phyloP scores from a whole-genome alignment of 1,140 invertebrate genomes.

The Elysia chlorotica region DNA sequence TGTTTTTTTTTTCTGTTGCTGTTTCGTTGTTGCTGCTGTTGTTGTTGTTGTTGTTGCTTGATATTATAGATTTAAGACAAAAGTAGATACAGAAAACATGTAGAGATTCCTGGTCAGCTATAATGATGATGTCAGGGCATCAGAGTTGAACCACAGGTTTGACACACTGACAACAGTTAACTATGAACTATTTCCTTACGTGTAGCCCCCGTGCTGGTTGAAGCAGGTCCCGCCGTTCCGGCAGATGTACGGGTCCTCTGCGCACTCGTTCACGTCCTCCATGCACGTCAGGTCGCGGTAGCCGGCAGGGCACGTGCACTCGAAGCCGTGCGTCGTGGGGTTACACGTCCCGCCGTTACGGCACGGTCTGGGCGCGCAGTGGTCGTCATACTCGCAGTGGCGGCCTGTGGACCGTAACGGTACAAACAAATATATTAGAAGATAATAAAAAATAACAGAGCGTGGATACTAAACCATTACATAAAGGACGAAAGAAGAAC shows the following conservation, averaged over 20 bases:
- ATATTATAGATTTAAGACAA: no score
- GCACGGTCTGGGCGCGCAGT: conserved; percentile 54
- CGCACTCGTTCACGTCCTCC: conserved; percentile 89
- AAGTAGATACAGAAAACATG: no score
- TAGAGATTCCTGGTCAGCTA: no score
- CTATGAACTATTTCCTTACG: conserved; percentile 68
- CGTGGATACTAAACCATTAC: no score
- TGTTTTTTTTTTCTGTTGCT: no score
- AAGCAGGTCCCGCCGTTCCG: conserved; percentile 83
- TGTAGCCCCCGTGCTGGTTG: conserved; percentile 80
- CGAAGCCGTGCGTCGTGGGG: conserved; percentile 69
- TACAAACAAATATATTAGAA: no score
- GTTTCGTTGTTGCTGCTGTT: no score
- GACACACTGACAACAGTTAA: background rate
- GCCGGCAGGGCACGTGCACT: conserved; percentile 49
- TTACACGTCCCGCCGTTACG: conserved; percentile 53
- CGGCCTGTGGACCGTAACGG: conserved; percentile 77
- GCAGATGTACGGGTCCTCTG: conserved; percentile 76
- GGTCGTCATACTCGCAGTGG: conserved; percentile 80
- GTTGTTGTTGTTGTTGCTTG: no score
- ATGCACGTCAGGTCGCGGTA: conserved; percentile 71
- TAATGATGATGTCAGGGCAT: no score
- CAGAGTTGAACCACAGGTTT: background rate
- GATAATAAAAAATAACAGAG: no score
- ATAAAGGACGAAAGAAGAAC: no score